phyloP scores from a whole-genome alignment of 2,797 vertebrate genomes.

The Oryzias dopingdopingensis region DNA sequence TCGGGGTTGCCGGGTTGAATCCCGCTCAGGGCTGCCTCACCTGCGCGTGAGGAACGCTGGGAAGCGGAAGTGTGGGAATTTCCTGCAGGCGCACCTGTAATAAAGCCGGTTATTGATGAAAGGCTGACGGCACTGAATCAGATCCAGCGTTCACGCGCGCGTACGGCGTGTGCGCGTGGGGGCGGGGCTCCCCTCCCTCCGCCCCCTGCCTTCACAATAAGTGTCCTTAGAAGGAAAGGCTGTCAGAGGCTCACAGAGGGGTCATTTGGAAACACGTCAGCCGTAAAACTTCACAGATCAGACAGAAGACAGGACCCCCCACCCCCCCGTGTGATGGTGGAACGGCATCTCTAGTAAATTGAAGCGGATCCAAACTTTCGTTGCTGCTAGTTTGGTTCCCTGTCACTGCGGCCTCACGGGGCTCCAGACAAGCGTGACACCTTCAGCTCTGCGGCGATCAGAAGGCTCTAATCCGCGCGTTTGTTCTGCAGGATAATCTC shows the following conservation, averaged over 20 bases:
- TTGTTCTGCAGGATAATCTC: conserved; percentile 38
- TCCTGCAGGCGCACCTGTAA: conserved; percentile 8
- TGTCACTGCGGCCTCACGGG: neutral
- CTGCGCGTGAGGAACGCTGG: no score
- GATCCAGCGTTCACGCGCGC: neutral
- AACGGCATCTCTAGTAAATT: no score
- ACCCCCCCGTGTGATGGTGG: no score
- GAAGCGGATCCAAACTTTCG: no score
- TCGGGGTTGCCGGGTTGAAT: no score
- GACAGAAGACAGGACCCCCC: no score
- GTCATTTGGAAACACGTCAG: conserved; percentile 6
- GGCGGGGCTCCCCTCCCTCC: conserved; percentile 52
- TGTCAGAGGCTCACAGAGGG: conserved; percentile 19
- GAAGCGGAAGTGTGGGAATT: neutral
- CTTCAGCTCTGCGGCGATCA: conserved; percentile 8
- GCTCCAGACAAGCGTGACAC: neutral
- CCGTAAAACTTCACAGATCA: neutral
- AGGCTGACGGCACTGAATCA: neutral
- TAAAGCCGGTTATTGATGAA: conserved; percentile 13
- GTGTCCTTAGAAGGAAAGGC: conserved; percentile 73
- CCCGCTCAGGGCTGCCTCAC: no score
- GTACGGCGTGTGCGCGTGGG: neutral
- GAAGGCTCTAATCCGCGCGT: conserved; percentile 31
- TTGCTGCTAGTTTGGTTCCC: no score
- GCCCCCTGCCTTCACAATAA: conserved; percentile 59